Conservation (phyloP, 2,113 vertebrate species). For the Podocnemis expansa region DNA sequence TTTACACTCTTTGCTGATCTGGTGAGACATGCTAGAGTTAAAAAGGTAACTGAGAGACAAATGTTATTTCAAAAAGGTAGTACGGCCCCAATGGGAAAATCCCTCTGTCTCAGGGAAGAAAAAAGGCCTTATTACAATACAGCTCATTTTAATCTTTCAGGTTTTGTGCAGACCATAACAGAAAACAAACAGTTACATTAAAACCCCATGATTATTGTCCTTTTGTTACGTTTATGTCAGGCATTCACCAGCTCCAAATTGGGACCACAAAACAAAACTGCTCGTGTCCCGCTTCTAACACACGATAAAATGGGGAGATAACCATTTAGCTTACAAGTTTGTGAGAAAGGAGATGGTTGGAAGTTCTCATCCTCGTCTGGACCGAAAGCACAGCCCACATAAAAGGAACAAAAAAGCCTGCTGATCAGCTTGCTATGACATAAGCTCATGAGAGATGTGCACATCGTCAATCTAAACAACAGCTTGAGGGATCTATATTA, state of each 20-base stretch:
- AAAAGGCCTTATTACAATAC: fast-evolving
- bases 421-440: conserved; percentile 71
- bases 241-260: not conserved
- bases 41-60: not conserved
- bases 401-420: conserved; percentile 68
- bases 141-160: not conserved
- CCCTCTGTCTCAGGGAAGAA: not conserved
- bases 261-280: conserved; percentile 46
- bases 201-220: conserved; percentile 9
- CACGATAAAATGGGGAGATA: conserved; percentile 6
- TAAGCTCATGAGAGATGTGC: conserved; percentile 61
- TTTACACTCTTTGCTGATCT: not conserved
- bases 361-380: conserved; percentile 69
- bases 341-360: conserved; percentile 70
- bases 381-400: conserved; percentile 68
- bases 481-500: conserved; percentile 73
- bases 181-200: not conserved
- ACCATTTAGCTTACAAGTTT: conserved; percentile 23
- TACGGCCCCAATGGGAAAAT: not conserved
- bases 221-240: not conserved
- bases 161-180: fast-evolving
- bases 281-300: conserved; percentile 24
- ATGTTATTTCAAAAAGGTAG: not conserved
- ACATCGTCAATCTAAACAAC: conserved; percentile 62
- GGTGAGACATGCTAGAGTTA: not conserved